These are phyloP conservation scores for Spea bombifrons DNA, from an alignment of 2,113 vertebrate species.

Conservation along the genomic window DNA sequence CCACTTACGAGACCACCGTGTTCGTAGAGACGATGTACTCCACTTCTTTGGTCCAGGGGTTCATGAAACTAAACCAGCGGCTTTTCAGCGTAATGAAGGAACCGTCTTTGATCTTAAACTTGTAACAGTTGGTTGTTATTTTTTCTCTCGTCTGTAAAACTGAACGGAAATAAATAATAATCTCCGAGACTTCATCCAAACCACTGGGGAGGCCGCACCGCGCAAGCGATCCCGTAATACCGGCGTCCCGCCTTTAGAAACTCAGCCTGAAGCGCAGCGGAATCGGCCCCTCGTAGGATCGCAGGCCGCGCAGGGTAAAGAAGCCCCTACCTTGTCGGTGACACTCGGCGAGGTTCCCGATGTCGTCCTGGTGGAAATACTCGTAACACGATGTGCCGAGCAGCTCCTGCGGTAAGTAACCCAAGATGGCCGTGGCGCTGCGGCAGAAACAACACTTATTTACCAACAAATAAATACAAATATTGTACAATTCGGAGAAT, in stretches of 20 bases:
- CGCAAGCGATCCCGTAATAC: no score
- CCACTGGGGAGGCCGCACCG: no score
- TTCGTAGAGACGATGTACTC: slow-evolving; percentile 98
- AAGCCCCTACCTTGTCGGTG: slow-evolving; percentile 88
- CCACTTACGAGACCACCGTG: slow-evolving; percentile 93
- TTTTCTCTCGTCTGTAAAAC: slow-evolving; percentile 97
- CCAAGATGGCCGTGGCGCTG: slow-evolving; percentile 95
- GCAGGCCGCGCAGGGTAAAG: background rate
- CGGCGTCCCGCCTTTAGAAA: no score
- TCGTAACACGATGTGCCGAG: slow-evolving; percentile 97
- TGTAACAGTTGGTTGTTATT: slow-evolving; percentile 96
- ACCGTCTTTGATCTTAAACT: slow-evolving; percentile 98
- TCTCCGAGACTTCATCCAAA: background rate
- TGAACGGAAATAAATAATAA: slow-evolving; percentile 57
- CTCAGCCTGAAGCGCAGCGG: no score
- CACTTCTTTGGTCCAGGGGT: slow-evolving; percentile 99
- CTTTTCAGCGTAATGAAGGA: slow-evolving; percentile 95
- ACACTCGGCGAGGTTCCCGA: slow-evolving; percentile 91
- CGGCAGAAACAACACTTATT: slow-evolving; percentile 27
- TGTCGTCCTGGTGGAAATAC: slow-evolving; percentile 98
- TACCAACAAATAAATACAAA: no score
- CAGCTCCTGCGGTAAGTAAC: slow-evolving; percentile 96
- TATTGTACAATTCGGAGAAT: no score
- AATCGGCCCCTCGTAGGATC: no score
- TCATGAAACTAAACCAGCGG: slow-evolving; percentile 99